Evolutionary conservation across 1,140 invertebrate species (phyloP), one percentile per base, ranked within the genome.

Genomic region (Antheraea pernyi): DNA sequence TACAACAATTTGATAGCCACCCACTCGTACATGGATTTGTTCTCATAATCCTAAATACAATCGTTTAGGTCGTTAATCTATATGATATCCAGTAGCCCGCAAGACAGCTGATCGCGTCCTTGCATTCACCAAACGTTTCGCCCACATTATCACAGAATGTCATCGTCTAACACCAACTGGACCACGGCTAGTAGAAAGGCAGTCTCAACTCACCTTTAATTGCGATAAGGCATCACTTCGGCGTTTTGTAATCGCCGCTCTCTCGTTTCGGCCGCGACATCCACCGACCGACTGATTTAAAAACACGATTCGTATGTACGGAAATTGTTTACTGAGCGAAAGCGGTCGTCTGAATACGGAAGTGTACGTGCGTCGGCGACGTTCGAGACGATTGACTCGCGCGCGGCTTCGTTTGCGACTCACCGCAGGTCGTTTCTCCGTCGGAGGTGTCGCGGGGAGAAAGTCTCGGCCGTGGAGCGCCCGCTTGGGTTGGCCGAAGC

Each of bases 361-460:
- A 88, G 82, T 87, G 71, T 59, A 9, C 30, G 18, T 70, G 59
- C 68, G 68, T 72, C 73, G 70, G 69, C 65, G 65, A 73, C 76
- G 71, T 80, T 64, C 65, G 80, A 84, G 80, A 70, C 84, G 86
- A 73, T 86, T 76, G 81, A 73, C 85, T 80, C 79, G 84, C 83
- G 80, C 83, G 86, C 85, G 79, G 81, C 71, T 84, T 67, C 73
- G 82, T 79, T 72, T 80, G 74, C 79, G 84, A 89, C 86, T 89
- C 86, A 72, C 76, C 72, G 74, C 75, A 75, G 69, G 64, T 76
- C 73, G 87, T 88, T 83, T 85, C 87, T 82, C 86, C 80, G 73
- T 76, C 72, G 71, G 84, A 82, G 87, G 85, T 91, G 88, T 91
- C 86, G 86, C 86, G 84, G 87, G 86, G 89, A 91, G 89, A 91